Percentiles rank a stretch among this genome's conserved stretches.
phyloP scores from a whole-genome alignment of 2,888 invertebrate genomes.

The Eristalinus aeneus region DNA sequence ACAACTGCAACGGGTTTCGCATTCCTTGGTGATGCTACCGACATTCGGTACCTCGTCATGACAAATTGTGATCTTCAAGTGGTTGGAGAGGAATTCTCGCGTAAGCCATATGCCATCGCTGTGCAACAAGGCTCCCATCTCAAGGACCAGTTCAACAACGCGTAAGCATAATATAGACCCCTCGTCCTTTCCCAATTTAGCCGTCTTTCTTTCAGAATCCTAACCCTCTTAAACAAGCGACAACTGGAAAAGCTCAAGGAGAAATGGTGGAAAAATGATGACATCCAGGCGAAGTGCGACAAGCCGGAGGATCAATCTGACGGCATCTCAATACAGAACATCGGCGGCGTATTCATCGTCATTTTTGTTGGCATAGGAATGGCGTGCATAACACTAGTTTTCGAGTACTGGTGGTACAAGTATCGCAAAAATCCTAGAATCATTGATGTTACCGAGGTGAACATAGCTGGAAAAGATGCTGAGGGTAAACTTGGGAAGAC shows the following conservation, averaged over 20 bases:
- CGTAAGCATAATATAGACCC: slow-evolving; percentile 85
- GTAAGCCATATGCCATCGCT: slow-evolving; percentile 98
- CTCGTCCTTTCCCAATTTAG: neutral
- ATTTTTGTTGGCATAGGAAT: slow-evolving; percentile 97
- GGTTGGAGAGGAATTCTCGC: slow-evolving; percentile 97
- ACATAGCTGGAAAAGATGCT: slow-evolving; percentile 72
- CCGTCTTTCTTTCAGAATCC: slow-evolving; percentile 84
- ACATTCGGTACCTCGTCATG: slow-evolving; percentile 84
- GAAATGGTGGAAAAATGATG: slow-evolving; percentile 97
- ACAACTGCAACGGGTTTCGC: slow-evolving; percentile 93
- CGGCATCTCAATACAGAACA: slow-evolving; percentile 98
- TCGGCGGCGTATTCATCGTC: slow-evolving; percentile 98
- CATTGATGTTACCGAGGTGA: slow-evolving; percentile 84
- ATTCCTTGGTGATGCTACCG: slow-evolving; percentile 96
- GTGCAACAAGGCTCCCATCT: slow-evolving; percentile 97
- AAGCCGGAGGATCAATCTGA: slow-evolving; percentile 96
- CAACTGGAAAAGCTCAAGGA: slow-evolving; percentile 96
- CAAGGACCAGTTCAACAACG: slow-evolving; percentile 96
- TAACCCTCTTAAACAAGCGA: slow-evolving; percentile 95
- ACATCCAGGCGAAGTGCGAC: slow-evolving; percentile 88
- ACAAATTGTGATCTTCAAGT: slow-evolving; percentile 88
- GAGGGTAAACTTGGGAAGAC: slow-evolving; percentile 76
- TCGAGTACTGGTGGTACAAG: slow-evolving; percentile 97
- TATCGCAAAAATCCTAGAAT: slow-evolving; percentile 85
- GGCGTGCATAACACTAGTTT: slow-evolving; percentile 93